Evolutionary conservation across 2,797 vertebrate genomes (phyloP).

Genomic region (Bradypus variegatus): DNA sequence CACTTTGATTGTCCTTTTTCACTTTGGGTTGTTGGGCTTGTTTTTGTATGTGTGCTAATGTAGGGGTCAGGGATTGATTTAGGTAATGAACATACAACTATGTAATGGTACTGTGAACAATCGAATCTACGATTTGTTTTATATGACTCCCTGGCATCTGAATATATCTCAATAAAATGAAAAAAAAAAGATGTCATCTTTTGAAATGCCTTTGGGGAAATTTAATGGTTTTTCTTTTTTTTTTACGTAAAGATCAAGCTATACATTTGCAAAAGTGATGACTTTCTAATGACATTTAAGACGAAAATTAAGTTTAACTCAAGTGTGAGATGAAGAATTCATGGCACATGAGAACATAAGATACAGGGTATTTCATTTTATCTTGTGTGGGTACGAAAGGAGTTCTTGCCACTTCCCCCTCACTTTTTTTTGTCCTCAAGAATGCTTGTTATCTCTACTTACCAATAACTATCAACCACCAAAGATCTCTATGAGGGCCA

Average conservation of each 20-base stretch:
- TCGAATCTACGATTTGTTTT: too few relatives aligned
- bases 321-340: constrained; percentile 1
- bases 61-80: too few relatives aligned
- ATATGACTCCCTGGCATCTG: too few relatives aligned
- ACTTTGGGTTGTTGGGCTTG: too few relatives aligned
- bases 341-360: background rate
- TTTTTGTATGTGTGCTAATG: too few relatives aligned
- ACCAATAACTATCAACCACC: background rate
- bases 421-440: background rate
- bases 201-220: background rate
- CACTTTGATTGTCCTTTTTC: too few relatives aligned
- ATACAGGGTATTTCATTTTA: background rate
- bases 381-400: background rate
- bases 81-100: too few relatives aligned
- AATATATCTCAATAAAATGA: too few relatives aligned
- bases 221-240: background rate
- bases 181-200: constrained; percentile 5
- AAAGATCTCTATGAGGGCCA: background rate
- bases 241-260: constrained; percentile 15
- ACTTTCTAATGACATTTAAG: constrained; percentile 32
- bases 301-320: constrained; percentile 22
- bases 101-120: too few relatives aligned
- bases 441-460: background rate
- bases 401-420: background rate
- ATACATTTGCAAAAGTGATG: constrained; percentile 16